These are phyloP conservation scores for Scophthalmus maximus DNA, from an alignment of 2,113 vertebrate genomes.

Conservation along the genomic window DNA sequence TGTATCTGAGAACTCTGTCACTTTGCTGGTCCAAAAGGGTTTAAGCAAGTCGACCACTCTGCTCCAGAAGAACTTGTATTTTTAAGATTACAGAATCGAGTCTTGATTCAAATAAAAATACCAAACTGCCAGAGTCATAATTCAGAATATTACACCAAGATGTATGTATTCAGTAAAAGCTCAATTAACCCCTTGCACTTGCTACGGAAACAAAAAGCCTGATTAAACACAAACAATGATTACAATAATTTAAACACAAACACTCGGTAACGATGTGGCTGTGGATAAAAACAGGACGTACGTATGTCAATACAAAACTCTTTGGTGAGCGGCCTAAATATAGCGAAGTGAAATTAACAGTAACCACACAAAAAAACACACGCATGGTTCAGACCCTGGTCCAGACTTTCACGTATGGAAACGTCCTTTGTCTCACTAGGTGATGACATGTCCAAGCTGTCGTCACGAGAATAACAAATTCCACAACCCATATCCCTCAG, in stretches of 20 bases:
- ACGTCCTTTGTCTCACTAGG: background rate
- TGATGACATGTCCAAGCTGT: slow-evolving; percentile 22
- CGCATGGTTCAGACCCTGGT: too few species aligned
- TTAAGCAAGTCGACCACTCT: slow-evolving; percentile 6
- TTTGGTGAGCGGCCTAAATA: background rate
- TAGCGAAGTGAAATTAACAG: too few species aligned
- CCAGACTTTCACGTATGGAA: too few species aligned
- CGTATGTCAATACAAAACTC: slow-evolving; percentile 23
- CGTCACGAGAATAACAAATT: slow-evolving; percentile 16
- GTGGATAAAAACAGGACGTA: slow-evolving; percentile 28
- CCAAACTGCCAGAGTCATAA: background rate
- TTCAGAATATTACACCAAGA: slow-evolving; percentile 12
- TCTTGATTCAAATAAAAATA: slow-evolving; percentile 12
- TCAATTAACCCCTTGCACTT: slow-evolving; percentile 21
- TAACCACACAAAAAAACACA: background rate
- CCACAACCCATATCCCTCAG: slow-evolving; percentile 9
- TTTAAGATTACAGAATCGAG: too few species aligned
- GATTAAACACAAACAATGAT: slow-evolving; percentile 47
- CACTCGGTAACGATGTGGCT: slow-evolving; percentile 23
- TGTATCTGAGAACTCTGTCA: background rate
- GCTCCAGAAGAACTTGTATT: background rate
- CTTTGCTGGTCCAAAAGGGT: background rate
- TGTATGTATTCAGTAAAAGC: slow-evolving; percentile 9
- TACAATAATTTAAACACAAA: slow-evolving; percentile 27
- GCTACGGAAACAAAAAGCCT: slow-evolving; percentile 24